phyloP scores from a whole-genome alignment of 1,140 invertebrate species.

The Mycetomoellerius zeteki region DNA sequence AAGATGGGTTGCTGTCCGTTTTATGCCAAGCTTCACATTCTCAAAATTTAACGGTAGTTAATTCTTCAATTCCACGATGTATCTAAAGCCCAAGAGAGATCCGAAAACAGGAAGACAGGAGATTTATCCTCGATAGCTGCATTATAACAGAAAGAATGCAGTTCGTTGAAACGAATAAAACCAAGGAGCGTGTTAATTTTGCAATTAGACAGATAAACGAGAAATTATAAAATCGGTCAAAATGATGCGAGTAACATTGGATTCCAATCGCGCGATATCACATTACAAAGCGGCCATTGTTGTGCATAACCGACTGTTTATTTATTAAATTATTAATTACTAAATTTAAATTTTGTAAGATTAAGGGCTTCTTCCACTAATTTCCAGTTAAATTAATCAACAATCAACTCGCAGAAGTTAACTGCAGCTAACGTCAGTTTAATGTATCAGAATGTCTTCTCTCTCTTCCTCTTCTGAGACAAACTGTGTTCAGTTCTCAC shows the following conservation, averaged over 20 bases:
- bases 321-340: conserved; percentile 21
- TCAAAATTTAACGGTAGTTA: conserved; percentile 58
- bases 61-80: conserved; percentile 64
- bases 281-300: neutral
- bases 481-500: too few species aligned
- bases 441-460: too few species aligned
- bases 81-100: conserved; percentile 22
- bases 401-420: too few species aligned
- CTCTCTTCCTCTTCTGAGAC: too few species aligned
- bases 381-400: too few species aligned
- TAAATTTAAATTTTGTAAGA: conserved; percentile 14
- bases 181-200: conserved; percentile 23
- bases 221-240: neutral
- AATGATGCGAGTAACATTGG: neutral
- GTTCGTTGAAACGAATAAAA: conserved; percentile 37
- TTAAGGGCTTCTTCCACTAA: neutral
- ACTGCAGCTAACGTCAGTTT: too few species aligned
- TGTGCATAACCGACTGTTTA: conserved; percentile 23
- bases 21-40: conserved; percentile 39
- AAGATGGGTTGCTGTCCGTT: conserved; percentile 21
- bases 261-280: neutral
- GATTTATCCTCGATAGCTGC: neutral
- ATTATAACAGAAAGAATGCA: neutral
- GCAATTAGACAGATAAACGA: neutral
- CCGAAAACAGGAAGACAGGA: neutral